Percentiles rank a stretch among this genome's conserved stretches.
Evolutionary conservation across 2,888 invertebrate genomes (phyloP).

Genomic region (Gymnoscelis rufifasciata): DNA sequence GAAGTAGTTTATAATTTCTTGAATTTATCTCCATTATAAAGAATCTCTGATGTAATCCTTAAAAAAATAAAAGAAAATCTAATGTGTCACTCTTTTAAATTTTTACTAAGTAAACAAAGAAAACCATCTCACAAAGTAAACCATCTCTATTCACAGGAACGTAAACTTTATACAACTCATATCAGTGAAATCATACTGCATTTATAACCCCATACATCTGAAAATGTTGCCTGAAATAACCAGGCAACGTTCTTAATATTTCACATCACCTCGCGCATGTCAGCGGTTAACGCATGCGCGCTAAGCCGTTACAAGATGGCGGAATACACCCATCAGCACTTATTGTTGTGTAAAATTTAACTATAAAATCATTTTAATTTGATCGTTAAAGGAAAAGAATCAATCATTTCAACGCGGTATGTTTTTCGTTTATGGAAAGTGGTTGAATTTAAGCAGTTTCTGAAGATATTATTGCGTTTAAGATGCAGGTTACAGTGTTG

Average conservation of each 20-base stretch:
- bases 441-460: not conserved
- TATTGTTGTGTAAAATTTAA: conserved; percentile 40
- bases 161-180: not conserved
- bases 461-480: too few relatives aligned
- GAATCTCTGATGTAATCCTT: too few relatives aligned
- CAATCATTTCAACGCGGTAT: conserved; percentile 5
- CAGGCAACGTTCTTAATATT: conserved; percentile 14
- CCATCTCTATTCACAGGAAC: not conserved
- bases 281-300: conserved; percentile 40
- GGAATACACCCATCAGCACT: conserved; percentile 35
- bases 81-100: too few relatives aligned
- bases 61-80: too few relatives aligned
- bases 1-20: too few relatives aligned
- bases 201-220: conserved; percentile 6
- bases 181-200: conserved; percentile 4
- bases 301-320: conserved; percentile 41
- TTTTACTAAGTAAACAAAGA: not conserved
- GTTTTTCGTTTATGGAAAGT: conserved; percentile 1
- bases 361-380: conserved; percentile 27
- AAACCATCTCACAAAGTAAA: too few relatives aligned
- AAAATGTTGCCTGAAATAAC: conserved; percentile 6
- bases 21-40: too few relatives aligned
- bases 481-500: conserved; percentile 32
- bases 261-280: conserved; percentile 20
- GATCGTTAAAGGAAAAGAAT: conserved; percentile 13